Base-by-base conservation (phyloP, 2,113 vertebrate genomes). In the Catharus bicknelli region DNA sequence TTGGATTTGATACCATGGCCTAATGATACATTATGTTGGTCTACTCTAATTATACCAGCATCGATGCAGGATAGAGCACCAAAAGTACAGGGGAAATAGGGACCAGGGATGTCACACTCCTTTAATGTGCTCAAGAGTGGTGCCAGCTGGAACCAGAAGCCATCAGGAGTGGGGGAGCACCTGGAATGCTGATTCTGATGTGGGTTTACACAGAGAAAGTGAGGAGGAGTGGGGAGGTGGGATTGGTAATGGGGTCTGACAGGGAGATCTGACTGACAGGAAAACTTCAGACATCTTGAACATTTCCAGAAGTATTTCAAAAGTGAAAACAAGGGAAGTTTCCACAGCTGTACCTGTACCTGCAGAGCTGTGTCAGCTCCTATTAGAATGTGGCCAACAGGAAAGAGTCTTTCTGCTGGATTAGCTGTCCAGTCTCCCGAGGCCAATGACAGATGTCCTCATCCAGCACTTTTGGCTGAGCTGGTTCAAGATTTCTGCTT, bases 341-440 rank as follows among this genome's bases (percentile, higher is more conserved):
- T 81, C 73, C 75, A 64, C 53, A 79, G 83, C 73, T 83, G 34
- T 36, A 23, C 32, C 50, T 59, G 48, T 16, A 48, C 36, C 30
- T 42, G 54, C 68, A 63, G 23, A 77, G 80, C 72, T 92, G 27
- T n/a, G 63, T 73, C 80, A 62, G 68, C 47, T 67, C 48, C 48
- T n/a, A 1, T 58, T 20, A 47, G 47, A 59, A 50, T 0, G 1
- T 4, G 4, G 59, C 27, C 63, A 83, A 42, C 8, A 47, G 29
- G 30, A 81, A 81, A 78, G 43, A 75, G 34, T 36, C 74, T 83
- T 83, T 43, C 40, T 75, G 69, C 64, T 75, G 29, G 45, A 32
- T 66, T 10, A 58, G 30, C 68, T 67, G 26, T 36, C 42, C 69
- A 25, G 10, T 40, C 66, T 76, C 70, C 43, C 0, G 2, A 32